These are phyloP conservation scores for Syngnathus rostellatus DNA, from an alignment of 2,797 vertebrate genomes.

Conservation along the genomic window DNA sequence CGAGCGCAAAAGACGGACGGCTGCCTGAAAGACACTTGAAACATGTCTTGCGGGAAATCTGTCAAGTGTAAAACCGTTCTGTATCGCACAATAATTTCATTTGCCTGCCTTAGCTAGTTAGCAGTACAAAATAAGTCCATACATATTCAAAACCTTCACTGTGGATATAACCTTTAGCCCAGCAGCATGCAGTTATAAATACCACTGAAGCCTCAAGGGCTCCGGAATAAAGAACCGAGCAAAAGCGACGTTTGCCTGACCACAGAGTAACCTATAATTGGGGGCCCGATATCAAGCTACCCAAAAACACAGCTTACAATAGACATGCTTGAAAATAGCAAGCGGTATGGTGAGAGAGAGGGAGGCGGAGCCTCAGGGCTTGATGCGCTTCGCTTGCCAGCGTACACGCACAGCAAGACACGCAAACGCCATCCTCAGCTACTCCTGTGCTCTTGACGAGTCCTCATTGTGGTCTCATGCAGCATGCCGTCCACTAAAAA, in stretches of 20 bases:
- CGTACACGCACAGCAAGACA: conserved; percentile 14
- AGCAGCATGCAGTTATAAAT: conserved; percentile 33
- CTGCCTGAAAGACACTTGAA: conserved; percentile 30
- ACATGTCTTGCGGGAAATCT: conserved; percentile 21
- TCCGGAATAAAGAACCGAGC: conserved; percentile 36
- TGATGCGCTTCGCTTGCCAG: conserved; percentile 16
- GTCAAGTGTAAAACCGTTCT: conserved; percentile 2
- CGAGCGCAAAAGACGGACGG: background rate
- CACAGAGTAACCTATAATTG: conserved; percentile 66
- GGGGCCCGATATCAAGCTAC: conserved; percentile 51
- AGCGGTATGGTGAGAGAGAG: conserved; percentile 38
- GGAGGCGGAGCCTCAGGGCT: conserved; percentile 31
- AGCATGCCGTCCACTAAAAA: background rate
- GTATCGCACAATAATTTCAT: background rate
- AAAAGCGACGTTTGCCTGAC: conserved; percentile 54
- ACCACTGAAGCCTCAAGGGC: conserved; percentile 26
- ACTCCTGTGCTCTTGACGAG: conserved; percentile 15
- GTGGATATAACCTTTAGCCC: conserved; percentile 3
- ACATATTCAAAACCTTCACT: conserved; percentile 18
- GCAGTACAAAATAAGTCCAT: background rate
- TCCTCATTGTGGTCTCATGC: background rate
- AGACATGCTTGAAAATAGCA: conserved; percentile 57
- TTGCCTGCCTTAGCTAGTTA: background rate
- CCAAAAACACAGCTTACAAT: conserved; percentile 54
- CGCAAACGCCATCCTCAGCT: background rate